Evolutionary conservation across 1,140 invertebrate genomes (phyloP).

Genomic region (Sinella curviseta): DNA sequence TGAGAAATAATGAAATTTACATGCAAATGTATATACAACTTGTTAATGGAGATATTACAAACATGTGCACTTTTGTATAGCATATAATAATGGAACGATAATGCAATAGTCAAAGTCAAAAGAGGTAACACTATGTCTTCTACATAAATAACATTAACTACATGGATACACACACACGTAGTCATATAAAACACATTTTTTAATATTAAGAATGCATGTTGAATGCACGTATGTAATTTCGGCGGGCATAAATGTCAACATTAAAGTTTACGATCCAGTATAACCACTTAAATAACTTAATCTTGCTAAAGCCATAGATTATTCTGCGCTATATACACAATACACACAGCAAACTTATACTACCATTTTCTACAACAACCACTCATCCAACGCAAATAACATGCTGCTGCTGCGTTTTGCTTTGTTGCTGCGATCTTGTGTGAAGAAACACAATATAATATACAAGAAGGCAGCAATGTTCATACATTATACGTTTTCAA

Average conservation of each 20-base stretch:
- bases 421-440: background rate
- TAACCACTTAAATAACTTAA: conserved; percentile 44
- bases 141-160: background rate
- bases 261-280: conserved; percentile 41
- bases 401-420: background rate
- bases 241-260: conserved; percentile 32
- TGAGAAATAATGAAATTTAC: background rate
- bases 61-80: background rate
- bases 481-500: conserved; percentile 22
- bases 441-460: background rate
- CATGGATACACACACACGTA: too few species aligned
- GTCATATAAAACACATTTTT: background rate
- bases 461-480: background rate
- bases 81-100: background rate
- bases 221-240: conserved; percentile 23
- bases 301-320: conserved; percentile 30
- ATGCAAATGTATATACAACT: background rate
- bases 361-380: too few species aligned
- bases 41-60: background rate
- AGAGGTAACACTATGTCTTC: background rate
- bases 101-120: background rate
- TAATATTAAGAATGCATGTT: conserved; percentile 16
- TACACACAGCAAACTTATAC: background rate
- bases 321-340: conserved; percentile 9
- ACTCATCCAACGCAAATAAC: background rate